phyloP scores from a whole-genome alignment of 2,888 invertebrate species.

The Mesorhabditis spiculigera region DNA sequence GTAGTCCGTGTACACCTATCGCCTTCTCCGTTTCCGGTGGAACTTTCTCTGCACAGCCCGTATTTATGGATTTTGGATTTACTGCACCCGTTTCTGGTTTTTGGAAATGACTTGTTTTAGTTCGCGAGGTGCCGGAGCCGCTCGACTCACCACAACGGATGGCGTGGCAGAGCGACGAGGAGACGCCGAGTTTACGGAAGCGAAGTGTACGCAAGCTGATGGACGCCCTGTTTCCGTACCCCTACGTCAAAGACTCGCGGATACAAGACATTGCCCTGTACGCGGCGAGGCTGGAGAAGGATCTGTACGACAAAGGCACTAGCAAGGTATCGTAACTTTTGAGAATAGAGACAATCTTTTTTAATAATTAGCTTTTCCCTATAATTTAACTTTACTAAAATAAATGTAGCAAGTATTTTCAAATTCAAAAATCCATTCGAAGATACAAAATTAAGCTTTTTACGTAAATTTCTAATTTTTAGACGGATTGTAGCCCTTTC shows the following conservation, averaged over 20 bases:
- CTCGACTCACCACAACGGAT: slow-evolving; percentile 65
- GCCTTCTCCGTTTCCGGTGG: too few species aligned
- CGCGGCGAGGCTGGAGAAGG: slow-evolving; percentile 96
- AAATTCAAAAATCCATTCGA: too few species aligned
- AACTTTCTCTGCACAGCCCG: too few species aligned
- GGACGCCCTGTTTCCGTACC: slow-evolving; percentile 97
- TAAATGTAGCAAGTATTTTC: too few species aligned
- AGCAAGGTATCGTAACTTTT: slow-evolving; percentile 67
- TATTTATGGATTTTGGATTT: too few species aligned
- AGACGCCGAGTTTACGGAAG: slow-evolving; percentile 77
- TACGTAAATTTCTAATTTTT: too few species aligned
- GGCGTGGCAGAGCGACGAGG: slow-evolving; percentile 75
- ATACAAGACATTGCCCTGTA: slow-evolving; percentile 95
- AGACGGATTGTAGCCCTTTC: too few species aligned
- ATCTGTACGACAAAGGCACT: slow-evolving; percentile 98
- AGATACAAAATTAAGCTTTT: too few species aligned
- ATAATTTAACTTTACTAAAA: too few species aligned
- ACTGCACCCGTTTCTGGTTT: too few species aligned
- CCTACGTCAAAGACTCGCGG: slow-evolving; percentile 90
- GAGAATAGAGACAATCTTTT: background rate
- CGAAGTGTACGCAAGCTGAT: slow-evolving; percentile 99
- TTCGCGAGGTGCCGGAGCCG: background rate
- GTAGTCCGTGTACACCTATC: too few species aligned
- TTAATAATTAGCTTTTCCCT: slow-evolving; percentile 62
- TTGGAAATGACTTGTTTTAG: too few species aligned